These are phyloP conservation scores for Diorhabda sublineata DNA, from an alignment of 1,140 invertebrate genomes.

Conservation along the genomic window DNA sequence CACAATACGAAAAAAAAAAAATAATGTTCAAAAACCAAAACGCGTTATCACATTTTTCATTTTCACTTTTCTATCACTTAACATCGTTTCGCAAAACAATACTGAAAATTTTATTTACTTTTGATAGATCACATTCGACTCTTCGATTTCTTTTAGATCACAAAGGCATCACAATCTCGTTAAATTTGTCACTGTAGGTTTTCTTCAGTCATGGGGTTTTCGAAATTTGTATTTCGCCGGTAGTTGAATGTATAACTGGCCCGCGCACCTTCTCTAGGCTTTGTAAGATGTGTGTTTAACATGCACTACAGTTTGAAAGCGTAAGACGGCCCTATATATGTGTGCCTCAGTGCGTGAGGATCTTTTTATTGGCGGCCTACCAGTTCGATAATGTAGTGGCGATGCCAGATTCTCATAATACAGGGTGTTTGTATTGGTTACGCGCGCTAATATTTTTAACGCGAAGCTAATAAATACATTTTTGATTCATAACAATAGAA, in stretches of 20 bases:
- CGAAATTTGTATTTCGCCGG: slow-evolving; percentile 7
- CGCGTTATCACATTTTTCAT: slow-evolving; percentile 11
- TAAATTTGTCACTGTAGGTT: not conserved
- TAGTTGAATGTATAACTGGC: not conserved
- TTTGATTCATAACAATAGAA: too few species aligned
- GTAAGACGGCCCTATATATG: slow-evolving; percentile 24
- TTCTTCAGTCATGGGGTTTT: slow-evolving; percentile 14
- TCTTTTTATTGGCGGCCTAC: slow-evolving; percentile 13
- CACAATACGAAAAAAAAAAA: not conserved
- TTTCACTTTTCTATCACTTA: slow-evolving; percentile 16
- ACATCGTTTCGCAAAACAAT: slow-evolving; percentile 3
- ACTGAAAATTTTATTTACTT: slow-evolving; percentile 8
- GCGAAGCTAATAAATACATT: too few species aligned
- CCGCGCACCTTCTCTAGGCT: slow-evolving; percentile 9
- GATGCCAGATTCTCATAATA: not conserved
- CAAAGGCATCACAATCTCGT: slow-evolving; percentile 14
- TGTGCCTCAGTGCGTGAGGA: slow-evolving; percentile 19
- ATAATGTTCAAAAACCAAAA: not conserved
- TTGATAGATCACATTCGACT: slow-evolving; percentile 7
- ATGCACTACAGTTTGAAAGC: slow-evolving; percentile 17
- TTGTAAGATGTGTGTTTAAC: slow-evolving; percentile 20
- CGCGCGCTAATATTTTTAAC: too few species aligned
- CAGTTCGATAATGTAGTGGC: slow-evolving; percentile 16
- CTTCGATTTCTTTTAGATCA: slow-evolving; percentile 14
- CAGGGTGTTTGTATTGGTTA: not conserved